Evolutionary conservation across 2,888 invertebrate species (phyloP), one percentile per base, ranked within the genome.

Genomic region (Apodemia zela): DNA sequence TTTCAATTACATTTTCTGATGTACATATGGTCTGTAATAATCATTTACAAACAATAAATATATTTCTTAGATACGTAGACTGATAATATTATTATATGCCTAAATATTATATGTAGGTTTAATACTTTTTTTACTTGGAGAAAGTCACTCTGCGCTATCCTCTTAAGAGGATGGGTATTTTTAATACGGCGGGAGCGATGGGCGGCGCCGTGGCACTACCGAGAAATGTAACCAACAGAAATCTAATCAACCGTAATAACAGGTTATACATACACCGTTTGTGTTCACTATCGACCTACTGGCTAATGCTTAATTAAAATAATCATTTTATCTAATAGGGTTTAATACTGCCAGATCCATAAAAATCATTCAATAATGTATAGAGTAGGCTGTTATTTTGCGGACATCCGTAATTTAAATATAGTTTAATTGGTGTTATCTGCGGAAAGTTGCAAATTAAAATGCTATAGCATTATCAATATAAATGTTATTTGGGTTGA

Each of bases 221-320:
- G 89, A 91, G 91, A 91, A 91, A 89, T 87, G 87, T 87, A 89
- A 88, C 89, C 87, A 87, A 89, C 90, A 88, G 88, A 90, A 90
- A 91, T 89, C 91, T 90, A 91, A 91, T 91, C 91, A 90, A 89
- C 75, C 84, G 84, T 91, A 91, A 91, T 91, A 90, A 90, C 91
- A 89, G 91, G 91, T 90, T 91, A 87, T 85, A 80, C 79, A 82
- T 80, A 78, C 84, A 78, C 84, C 85, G 87, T 85, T 88, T 88
- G 85, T 84, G 86, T 84, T 87, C 88, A 84, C 85, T 84, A 84
- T 85, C 85, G 78, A 82, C 82, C 84, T 81, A 81, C 80, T 80
- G 82, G 75, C 81, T 86, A 86, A 88, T 87, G 83, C 83, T 87
- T 89, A 89, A 90, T 91, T 91, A 90, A 91, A 91, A 89, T 89